Evolutionary conservation across 2,888 invertebrate species (phyloP).

Genomic region (Isoperla grammatica): DNA sequence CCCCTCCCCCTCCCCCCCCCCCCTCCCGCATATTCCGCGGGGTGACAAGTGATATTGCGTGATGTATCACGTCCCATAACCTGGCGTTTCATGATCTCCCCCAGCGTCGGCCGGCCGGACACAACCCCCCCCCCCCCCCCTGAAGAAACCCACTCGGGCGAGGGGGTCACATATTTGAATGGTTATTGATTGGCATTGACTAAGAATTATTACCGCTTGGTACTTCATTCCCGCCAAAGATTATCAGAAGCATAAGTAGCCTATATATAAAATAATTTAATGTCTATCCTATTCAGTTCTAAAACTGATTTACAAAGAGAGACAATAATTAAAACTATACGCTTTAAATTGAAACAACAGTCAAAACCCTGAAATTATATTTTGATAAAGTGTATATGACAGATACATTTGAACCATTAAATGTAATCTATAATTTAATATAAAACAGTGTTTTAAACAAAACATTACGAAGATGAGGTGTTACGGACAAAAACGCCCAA

Average conservation of each 20-base stretch:
- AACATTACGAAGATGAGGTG: no score
- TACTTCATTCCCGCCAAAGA: no score
- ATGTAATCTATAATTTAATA: no score
- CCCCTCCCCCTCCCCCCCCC: not conserved
- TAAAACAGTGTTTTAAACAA: not conserved
- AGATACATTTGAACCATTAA: not conserved
- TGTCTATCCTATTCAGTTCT: no score
- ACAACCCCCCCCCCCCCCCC: not conserved
- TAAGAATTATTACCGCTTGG: no score
- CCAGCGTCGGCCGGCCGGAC: not conserved
- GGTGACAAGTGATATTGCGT: constrained; percentile 27
- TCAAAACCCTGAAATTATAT: no score
- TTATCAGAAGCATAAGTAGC: no score
- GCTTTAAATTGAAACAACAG: no score
- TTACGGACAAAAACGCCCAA: no score
- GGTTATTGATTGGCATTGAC: not conserved
- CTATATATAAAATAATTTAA: not conserved
- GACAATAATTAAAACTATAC: not conserved
- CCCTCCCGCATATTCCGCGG: constrained; percentile 3
- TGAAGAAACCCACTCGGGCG: not conserved
- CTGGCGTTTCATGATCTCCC: constrained; percentile 13
- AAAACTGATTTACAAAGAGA: no score
- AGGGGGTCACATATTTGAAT: not conserved
- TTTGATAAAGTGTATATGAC: no score
- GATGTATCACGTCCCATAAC: constrained; percentile 23